A percentile compares a stretch with the other conserved stretches of the same genome.
phyloP scores from a whole-genome alignment of 1,140 invertebrate species.

The Episyrphus balteatus region DNA sequence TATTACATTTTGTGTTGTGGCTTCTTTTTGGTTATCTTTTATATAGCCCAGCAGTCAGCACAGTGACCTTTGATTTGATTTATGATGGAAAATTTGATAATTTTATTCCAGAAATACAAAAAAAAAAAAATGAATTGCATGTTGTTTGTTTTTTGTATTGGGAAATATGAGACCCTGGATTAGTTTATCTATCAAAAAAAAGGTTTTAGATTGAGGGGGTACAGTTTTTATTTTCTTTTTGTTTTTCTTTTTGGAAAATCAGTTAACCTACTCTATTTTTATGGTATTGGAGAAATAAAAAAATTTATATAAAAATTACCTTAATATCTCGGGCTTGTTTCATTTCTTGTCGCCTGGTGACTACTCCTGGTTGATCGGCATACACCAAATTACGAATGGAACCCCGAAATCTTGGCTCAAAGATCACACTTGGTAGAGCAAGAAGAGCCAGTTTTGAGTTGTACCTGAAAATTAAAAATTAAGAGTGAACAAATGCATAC shows the following conservation, averaged over 20 bases:
- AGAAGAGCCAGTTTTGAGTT: constrained; percentile 71
- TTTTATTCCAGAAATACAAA: too few relatives aligned
- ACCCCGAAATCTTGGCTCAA: constrained; percentile 80
- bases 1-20: neutral
- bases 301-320: constrained; percentile 40
- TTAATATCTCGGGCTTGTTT: constrained; percentile 62
- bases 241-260: neutral
- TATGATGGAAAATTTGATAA: too few relatives aligned
- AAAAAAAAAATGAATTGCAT: too few relatives aligned
- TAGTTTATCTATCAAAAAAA: too few relatives aligned
- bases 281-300: neutral
- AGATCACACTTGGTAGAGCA: constrained; percentile 78
- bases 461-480: constrained; percentile 43
- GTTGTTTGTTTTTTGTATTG: too few relatives aligned
- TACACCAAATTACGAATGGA: constrained; percentile 77
- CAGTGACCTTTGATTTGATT: too few relatives aligned
- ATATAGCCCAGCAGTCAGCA: too few relatives aligned
- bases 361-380: constrained; percentile 59
- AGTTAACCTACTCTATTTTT: neutral
- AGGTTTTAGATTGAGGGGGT: too few relatives aligned
- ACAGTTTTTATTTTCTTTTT: neutral
- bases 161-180: too few relatives aligned
- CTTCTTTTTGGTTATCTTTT: too few relatives aligned
- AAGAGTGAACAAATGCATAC: too few relatives aligned
- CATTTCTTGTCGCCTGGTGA: constrained; percentile 64